These are phyloP conservation scores for Cryptocheilus praepositus DNA, from an alignment of 2,888 invertebrate species.

Conservation along the genomic window DNA sequence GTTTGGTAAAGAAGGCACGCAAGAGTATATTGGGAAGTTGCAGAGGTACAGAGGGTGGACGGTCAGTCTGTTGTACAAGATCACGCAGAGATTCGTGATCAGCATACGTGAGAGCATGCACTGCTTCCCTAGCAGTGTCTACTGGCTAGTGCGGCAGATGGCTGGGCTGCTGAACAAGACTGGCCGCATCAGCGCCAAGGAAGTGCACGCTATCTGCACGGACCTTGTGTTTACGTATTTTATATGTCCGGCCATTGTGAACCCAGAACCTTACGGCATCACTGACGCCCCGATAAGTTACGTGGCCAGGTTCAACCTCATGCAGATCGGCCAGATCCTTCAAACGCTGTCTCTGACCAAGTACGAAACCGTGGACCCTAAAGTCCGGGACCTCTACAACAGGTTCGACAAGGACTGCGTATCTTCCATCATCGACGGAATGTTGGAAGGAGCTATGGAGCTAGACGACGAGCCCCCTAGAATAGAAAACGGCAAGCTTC, in stretches of 20 bases:
- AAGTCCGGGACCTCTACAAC: constrained; percentile 85
- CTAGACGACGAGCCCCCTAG: constrained; percentile 75
- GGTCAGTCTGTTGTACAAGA: constrained; percentile 85
- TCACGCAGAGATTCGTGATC: constrained; percentile 88
- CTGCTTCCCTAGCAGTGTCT: constrained; percentile 91
- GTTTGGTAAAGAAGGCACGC: constrained; percentile 86
- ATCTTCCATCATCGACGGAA: constrained; percentile 85
- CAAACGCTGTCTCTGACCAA: constrained; percentile 92
- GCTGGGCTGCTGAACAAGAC: constrained; percentile 82
- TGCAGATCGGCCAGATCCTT: constrained; percentile 93
- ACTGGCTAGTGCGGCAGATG: constrained; percentile 93
- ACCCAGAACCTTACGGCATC: constrained; percentile 96
- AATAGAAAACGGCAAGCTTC: constrained; percentile 75
- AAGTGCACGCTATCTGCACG: constrained; percentile 86
- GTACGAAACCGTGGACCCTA: constrained; percentile 86
- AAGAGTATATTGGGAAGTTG: constrained; percentile 84
- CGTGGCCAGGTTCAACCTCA: constrained; percentile 91
- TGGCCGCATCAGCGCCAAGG: constrained; percentile 77
- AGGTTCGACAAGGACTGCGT: constrained; percentile 89
- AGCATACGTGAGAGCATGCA: constrained; percentile 90
- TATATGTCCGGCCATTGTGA: constrained; percentile 96
- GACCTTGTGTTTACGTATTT: constrained; percentile 95
- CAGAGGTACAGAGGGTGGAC: constrained; percentile 88
- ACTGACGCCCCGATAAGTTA: constrained; percentile 94
- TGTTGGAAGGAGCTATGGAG: constrained; percentile 77